These are phyloP conservation scores for Pomacea canaliculata DNA, from an alignment of 2,888 invertebrate genomes.

Conservation along the genomic window DNA sequence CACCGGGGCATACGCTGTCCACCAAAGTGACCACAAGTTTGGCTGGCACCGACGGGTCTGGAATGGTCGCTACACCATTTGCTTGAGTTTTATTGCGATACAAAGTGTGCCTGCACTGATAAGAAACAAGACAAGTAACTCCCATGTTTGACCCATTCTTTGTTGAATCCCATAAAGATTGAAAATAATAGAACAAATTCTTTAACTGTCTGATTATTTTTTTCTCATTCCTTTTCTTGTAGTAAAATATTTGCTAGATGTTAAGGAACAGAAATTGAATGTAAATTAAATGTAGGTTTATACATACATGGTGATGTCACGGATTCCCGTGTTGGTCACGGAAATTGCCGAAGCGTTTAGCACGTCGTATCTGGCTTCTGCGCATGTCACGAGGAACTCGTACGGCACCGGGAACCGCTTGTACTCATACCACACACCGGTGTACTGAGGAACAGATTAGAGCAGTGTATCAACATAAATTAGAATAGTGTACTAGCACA, in stretches of 20 bases:
- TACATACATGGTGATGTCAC: background rate
- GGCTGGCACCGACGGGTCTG: conserved; percentile 9
- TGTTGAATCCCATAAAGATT: too few species aligned
- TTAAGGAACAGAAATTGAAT: too few species aligned
- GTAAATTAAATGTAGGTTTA: too few species aligned
- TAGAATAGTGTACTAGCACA: too few species aligned
- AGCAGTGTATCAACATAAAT: too few species aligned
- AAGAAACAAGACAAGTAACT: background rate
- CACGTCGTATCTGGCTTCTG: background rate
- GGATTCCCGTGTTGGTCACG: conserved; percentile 10
- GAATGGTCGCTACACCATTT: conserved; percentile 3
- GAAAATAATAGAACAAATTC: too few species aligned
- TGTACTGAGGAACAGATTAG: background rate
- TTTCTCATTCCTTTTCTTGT: too few species aligned
- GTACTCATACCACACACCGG: conserved; percentile 5
- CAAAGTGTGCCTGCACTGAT: background rate
- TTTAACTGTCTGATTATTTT: too few species aligned
- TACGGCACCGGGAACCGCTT: conserved; percentile 1
- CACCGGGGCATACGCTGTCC: background rate
- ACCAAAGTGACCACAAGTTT: conserved; percentile 3
- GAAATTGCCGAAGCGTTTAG: background rate
- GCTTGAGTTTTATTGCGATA: background rate
- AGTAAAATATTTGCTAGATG: too few species aligned
- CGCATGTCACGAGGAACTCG: conserved; percentile 6
- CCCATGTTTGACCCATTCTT: too few species aligned